These are phyloP conservation scores for Athene noctua DNA, from an alignment of 2,113 vertebrate species.

Conservation along the genomic window DNA sequence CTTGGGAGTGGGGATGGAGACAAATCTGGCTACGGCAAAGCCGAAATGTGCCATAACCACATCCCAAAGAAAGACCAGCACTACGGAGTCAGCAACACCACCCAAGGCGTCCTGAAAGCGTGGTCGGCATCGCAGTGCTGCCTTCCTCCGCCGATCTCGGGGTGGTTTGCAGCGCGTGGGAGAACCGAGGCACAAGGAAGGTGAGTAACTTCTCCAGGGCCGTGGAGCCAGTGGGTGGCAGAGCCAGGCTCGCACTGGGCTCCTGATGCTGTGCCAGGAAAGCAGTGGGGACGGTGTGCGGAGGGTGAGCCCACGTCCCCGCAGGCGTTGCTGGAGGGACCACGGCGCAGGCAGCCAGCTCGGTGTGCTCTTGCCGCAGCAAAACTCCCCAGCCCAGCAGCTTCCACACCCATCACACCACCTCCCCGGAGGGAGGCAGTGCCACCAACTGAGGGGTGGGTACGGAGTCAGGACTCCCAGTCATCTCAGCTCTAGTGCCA, in stretches of 20 bases:
- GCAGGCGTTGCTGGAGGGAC: fast-evolving
- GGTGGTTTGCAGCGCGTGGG: background rate
- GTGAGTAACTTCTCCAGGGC: conserved; percentile 37
- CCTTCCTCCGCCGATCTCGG: background rate
- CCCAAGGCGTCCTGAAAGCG: background rate
- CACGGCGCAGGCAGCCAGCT: fast-evolving
- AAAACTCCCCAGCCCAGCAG: background rate
- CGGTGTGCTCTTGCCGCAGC: fast-evolving
- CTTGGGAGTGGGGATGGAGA: background rate
- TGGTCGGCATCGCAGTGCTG: background rate
- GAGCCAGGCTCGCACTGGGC: background rate
- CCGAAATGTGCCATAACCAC: background rate
- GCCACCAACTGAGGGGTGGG: background rate
- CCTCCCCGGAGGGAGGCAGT: background rate
- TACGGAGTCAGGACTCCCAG: fast-evolving
- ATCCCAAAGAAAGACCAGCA: background rate
- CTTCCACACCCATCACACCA: background rate
- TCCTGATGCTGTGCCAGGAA: background rate
- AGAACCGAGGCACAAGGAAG: background rate
- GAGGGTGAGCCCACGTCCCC: background rate
- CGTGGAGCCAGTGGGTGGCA: background rate
- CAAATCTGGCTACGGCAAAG: background rate
- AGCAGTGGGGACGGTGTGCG: fast-evolving
- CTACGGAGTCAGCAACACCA: background rate
- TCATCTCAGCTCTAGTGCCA: background rate